Conservation (phyloP, 2,888 invertebrate species). For the Pocota personata region DNA sequence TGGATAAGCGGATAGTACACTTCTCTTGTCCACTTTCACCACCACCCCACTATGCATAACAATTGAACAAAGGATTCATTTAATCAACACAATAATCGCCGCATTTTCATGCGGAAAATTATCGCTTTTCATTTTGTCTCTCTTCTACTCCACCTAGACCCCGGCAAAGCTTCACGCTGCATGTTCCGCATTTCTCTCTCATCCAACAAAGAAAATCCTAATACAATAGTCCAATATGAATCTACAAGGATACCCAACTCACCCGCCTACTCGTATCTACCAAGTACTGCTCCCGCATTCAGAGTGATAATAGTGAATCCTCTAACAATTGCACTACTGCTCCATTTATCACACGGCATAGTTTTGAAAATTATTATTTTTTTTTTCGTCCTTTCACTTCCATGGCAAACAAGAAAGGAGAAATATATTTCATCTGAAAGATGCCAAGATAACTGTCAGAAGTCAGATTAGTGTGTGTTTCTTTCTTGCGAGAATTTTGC, state of each 20-base stretch:
- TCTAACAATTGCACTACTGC: constrained; percentile 61
- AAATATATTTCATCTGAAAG: constrained; percentile 5
- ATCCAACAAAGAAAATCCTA: constrained; percentile 22
- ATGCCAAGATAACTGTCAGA: constrained; percentile 13
- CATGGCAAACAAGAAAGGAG: constrained; percentile 6
- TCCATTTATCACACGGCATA: constrained; percentile 66
- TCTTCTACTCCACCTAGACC: not conserved
- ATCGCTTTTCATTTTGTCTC: constrained; percentile 45
- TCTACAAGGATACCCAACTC: constrained; percentile 26
- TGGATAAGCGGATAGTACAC: not conserved
- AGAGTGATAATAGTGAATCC: constrained; percentile 25
- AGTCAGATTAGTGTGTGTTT: constrained; percentile 43
- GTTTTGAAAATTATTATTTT: constrained; percentile 45
- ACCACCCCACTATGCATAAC: not conserved
- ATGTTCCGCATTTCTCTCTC: not conserved
- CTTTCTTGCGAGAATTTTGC: constrained; percentile 26
- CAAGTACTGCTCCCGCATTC: constrained; percentile 1
- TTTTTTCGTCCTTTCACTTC: constrained; percentile 46
- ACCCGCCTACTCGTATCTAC: no score
- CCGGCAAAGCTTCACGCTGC: not conserved
- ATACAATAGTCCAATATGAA: constrained; percentile 45
- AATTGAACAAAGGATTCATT: constrained; percentile 56
- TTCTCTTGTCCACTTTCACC: not conserved
- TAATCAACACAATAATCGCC: constrained; percentile 56
- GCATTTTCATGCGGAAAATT: constrained; percentile 58